These are phyloP conservation scores for Myodes glareolus DNA, from an alignment of 2,113 vertebrate species.

Conservation along the genomic window DNA sequence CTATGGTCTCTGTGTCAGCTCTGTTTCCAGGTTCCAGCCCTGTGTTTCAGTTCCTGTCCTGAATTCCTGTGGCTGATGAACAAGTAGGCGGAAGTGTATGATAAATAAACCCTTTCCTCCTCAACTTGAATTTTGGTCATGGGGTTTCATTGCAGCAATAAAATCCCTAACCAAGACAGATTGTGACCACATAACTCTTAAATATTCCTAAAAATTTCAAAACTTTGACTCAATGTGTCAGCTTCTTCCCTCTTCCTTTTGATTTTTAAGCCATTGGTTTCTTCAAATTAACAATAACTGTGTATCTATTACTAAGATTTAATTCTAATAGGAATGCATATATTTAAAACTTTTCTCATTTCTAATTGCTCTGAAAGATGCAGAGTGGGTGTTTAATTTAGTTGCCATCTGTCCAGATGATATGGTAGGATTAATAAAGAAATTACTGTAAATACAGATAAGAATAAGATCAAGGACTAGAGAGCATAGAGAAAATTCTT, in stretches of 20 bases:
- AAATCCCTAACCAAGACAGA: neutral
- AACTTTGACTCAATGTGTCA: neutral
- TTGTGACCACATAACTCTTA: neutral
- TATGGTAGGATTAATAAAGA: neutral
- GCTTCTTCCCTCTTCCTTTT: slow-evolving; percentile 35
- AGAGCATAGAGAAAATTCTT: slow-evolving; percentile 22
- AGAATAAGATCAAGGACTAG: neutral
- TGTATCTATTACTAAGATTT: neutral
- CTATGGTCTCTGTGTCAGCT: neutral
- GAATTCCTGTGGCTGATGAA: neutral
- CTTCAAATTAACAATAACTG: neutral
- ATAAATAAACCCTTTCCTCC: neutral
- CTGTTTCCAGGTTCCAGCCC: neutral
- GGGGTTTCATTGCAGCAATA: neutral
- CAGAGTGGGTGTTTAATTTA: neutral
- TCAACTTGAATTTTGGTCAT: neutral
- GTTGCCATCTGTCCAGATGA: neutral
- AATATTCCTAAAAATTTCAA: neutral
- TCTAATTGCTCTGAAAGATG: neutral
- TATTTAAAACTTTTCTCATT: slow-evolving; percentile 8
- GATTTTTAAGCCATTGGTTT: neutral
- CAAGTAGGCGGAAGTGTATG: neutral
- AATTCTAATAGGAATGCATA: neutral
- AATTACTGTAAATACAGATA: neutral
- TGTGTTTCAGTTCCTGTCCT: neutral